phyloP scores from a whole-genome alignment of 2,888 invertebrate genomes.

The Hirtodrosophila cameraria region DNA sequence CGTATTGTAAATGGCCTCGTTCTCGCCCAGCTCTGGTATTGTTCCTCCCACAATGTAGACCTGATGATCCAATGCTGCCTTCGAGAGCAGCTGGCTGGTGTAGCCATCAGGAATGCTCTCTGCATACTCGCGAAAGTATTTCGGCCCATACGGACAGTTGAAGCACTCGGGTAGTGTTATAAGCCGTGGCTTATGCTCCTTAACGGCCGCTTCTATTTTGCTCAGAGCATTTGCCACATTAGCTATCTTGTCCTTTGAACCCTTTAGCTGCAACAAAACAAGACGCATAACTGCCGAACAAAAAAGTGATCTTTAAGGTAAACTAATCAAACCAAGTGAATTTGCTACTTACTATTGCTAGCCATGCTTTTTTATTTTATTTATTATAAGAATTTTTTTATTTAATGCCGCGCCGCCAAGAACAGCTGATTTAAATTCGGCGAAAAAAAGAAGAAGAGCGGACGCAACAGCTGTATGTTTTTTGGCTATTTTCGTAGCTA shows the following conservation, averaged over 20 bases:
- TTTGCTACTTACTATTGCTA: conserved; percentile 53
- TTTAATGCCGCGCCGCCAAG: too few species aligned
- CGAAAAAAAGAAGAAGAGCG: too few species aligned
- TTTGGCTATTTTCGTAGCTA: too few species aligned
- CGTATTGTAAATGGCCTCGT: conserved; percentile 90
- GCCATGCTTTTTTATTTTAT: conserved; percentile 21
- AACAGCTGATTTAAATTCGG: too few species aligned
- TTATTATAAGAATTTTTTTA: background rate
- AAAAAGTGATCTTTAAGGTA: too few species aligned
- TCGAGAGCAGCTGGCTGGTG: conserved; percentile 89
- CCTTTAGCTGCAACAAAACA: conserved; percentile 93
- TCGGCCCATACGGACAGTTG: conserved; percentile 96
- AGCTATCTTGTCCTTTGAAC: conserved; percentile 89
- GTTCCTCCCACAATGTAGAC: conserved; percentile 95
- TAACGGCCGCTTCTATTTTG: conserved; percentile 87
- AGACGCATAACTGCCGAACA: conserved; percentile 84
- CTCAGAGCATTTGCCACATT: conserved; percentile 90
- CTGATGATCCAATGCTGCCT: conserved; percentile 90
- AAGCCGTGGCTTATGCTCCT: conserved; percentile 87
- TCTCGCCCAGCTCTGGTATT: conserved; percentile 90
- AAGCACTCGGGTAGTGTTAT: conserved; percentile 94
- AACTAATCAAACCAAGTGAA: background rate
- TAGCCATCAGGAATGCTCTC: conserved; percentile 92
- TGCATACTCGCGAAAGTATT: conserved; percentile 93
- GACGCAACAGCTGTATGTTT: too few species aligned